Conservation (phyloP, 2,113 vertebrate species). For the Gallinago paraguaiae region DNA sequence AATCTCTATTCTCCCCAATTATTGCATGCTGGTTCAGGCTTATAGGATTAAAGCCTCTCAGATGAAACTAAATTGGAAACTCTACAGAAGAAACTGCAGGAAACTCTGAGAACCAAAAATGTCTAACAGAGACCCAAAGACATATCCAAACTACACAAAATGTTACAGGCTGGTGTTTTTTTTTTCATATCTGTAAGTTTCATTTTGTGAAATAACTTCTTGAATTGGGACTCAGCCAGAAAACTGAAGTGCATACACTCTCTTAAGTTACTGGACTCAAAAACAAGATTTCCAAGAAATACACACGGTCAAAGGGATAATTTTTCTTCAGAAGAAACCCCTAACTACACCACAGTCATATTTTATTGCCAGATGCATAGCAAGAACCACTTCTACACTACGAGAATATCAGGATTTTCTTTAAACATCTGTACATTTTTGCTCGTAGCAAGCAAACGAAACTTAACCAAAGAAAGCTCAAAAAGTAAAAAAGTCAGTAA, state of each 20-base stretch:
- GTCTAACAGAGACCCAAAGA: too few species aligned
- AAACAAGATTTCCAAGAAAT: neutral
- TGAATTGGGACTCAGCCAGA: neutral
- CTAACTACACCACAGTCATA: neutral
- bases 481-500: neutral
- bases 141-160: neutral
- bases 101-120: neutral
- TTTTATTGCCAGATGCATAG: neutral
- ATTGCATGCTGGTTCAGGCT: neutral
- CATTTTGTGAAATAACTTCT: neutral
- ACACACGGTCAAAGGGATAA: neutral
- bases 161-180: neutral
- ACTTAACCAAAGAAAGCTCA: neutral
- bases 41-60: neutral
- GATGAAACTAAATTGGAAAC: neutral
- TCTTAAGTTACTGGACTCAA: neutral
- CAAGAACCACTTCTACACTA: neutral
- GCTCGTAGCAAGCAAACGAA: neutral
- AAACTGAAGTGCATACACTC: neutral
- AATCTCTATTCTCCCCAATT: neutral
- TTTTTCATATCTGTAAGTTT: neutral
- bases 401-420: neutral
- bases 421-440: neutral
- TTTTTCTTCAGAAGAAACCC: neutral
- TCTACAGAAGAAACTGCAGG: neutral